Evolutionary conservation across 2,888 invertebrate species (phyloP), one percentile per base, ranked within the genome.

Genomic region (Linyphia triangularis): DNA sequence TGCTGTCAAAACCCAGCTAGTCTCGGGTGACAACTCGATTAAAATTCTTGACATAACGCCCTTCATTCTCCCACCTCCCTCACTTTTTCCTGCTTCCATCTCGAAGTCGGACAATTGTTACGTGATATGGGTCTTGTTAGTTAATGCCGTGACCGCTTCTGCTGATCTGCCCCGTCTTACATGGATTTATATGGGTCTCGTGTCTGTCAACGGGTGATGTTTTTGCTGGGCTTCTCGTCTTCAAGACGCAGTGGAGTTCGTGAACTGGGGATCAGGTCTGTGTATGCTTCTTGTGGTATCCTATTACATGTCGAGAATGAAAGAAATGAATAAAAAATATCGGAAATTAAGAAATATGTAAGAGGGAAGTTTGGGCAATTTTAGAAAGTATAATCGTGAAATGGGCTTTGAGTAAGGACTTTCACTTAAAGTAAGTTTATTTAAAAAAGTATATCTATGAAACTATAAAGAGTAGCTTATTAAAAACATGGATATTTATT

Each of bases 21-120:
- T 59, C 59, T 78, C 61, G 61, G 65, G 30, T 85, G 85, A 85
- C 85, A 85, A 85, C 85, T 85, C 85, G 85, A 85, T 85, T 85
- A 73, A 65, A 85, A 85, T 85, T 85, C 78, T 61, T 70, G 69
- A 40, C 85, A 69, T 59, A 26, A 40, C 69, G 9, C 75, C 33
- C 4, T n/a, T n/a, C n/a, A n/a, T n/a, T n/a, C n/a, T 72, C 75
- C 33, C 61, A 19, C n/a, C 43, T 40, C 65, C 43, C 65, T 72
- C 16, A 0, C 22, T 51, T 33, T 33, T 33, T 61, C 40, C 57
- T 19, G 16, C 51, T 51, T n/a, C 51, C n/a, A 5, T 51, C 51
- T n/a, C 51, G n/a, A 51, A 51, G 5, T 16, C 51, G 16, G 16
- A 16, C 51, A 51, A 51, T 51, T 51, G 51, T n/a, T n/a, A 51